phyloP scores from a whole-genome alignment of 2,888 invertebrate species.

The Liodrosophila aerea region DNA sequence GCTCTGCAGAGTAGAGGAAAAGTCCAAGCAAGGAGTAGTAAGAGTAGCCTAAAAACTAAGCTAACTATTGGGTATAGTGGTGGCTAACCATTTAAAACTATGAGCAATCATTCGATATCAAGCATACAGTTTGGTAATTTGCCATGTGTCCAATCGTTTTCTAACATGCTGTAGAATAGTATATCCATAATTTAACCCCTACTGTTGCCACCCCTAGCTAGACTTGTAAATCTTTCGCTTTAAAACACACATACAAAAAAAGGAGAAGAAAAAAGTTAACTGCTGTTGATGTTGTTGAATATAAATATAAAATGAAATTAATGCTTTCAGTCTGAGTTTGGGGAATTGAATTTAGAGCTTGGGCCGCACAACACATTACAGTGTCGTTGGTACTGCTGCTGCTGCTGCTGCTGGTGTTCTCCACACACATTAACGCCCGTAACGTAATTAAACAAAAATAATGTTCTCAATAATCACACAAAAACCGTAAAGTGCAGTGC shows the following conservation, averaged over 20 bases:
- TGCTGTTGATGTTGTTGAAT: slow-evolving; percentile 40
- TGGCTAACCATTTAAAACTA: too few relatives aligned
- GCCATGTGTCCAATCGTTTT: too few relatives aligned
- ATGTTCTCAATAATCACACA: slow-evolving; percentile 75
- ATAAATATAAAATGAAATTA: slow-evolving; percentile 60
- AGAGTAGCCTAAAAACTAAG: too few relatives aligned
- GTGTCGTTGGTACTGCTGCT: too few relatives aligned
- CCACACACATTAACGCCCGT: slow-evolving; percentile 74
- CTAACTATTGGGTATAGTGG: too few relatives aligned
- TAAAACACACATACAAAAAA: too few relatives aligned
- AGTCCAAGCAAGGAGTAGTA: too few relatives aligned
- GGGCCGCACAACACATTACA: slow-evolving; percentile 2
- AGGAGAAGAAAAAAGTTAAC: neutral
- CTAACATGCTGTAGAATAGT: neutral
- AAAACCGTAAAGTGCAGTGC: slow-evolving; percentile 60
- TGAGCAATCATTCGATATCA: too few relatives aligned
- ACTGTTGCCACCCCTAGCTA: slow-evolving; percentile 15
- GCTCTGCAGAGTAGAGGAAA: too few relatives aligned
- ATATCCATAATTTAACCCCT: slow-evolving; percentile 24
- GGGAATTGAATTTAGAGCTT: slow-evolving; percentile 33
- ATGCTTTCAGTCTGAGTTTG: slow-evolving; percentile 40
- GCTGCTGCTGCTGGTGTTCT: slow-evolving; percentile 43
- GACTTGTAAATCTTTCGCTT: too few relatives aligned
- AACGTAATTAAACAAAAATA: slow-evolving; percentile 78
- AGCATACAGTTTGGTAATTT: too few relatives aligned